Conservation (phyloP, 2,888 invertebrate species). For the Phaedon cochleariae region DNA sequence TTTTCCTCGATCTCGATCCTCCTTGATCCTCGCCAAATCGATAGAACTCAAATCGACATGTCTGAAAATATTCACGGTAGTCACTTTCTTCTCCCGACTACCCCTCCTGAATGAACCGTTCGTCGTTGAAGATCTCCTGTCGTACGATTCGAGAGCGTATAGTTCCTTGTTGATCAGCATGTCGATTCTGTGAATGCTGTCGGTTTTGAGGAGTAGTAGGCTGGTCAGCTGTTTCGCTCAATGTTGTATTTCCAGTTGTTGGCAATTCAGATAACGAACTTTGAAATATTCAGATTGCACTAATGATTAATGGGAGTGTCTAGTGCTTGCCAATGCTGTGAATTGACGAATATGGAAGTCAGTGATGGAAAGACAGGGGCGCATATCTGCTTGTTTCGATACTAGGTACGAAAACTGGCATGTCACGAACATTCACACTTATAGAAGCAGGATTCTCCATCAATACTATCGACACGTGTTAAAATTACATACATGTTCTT, state of each 20-base stretch:
- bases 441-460: too few species aligned
- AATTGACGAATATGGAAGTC: too few species aligned
- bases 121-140: slow-evolving; percentile 45
- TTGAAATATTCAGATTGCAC: too few species aligned
- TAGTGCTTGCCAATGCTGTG: too few species aligned
- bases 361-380: too few species aligned
- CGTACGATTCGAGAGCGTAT: slow-evolving; percentile 50
- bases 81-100: slow-evolving; percentile 13
- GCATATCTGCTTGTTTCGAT: too few species aligned
- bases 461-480: too few species aligned
- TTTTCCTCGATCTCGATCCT: slow-evolving; percentile 58
- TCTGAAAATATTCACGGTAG: background rate
- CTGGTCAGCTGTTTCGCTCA: slow-evolving; percentile 54
- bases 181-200: slow-evolving; percentile 46
- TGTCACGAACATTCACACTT: too few species aligned
- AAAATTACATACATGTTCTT: too few species aligned
- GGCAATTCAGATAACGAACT: too few species aligned
- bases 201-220: slow-evolving; percentile 49
- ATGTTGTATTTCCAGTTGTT: slow-evolving; percentile 38
- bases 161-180: slow-evolving; percentile 53
- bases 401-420: too few species aligned
- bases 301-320: too few species aligned
- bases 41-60: slow-evolving; percentile 50
- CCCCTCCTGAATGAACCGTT: slow-evolving; percentile 25
- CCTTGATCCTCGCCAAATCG: slow-evolving; percentile 57